Conservation (phyloP, 2,113 vertebrate genomes). For the Trichechus manatus region DNA sequence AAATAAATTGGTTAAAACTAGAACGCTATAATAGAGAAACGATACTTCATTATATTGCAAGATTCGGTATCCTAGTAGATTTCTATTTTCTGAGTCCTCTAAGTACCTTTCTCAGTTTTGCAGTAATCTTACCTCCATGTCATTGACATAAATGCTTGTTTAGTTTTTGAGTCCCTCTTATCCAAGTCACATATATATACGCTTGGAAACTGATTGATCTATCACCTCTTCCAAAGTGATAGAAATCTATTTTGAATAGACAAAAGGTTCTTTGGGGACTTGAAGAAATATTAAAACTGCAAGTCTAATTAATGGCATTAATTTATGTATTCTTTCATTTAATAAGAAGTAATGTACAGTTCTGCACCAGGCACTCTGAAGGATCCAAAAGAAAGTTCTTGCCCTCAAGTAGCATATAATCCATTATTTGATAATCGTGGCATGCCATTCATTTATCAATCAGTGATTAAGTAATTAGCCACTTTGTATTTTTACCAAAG, state of each 20-base stretch:
- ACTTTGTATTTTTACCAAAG: conserved; percentile 50
- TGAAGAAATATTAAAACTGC: conserved; percentile 31
- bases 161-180: background rate
- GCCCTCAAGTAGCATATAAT: background rate
- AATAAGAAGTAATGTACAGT: background rate
- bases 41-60: background rate
- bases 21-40: background rate
- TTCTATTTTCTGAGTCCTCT: conserved; percentile 1
- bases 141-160: background rate
- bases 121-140: background rate
- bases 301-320: background rate
- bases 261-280: background rate
- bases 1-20: conserved; percentile 21
- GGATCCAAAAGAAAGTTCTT: conserved; percentile 15
- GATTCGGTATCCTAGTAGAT: background rate
- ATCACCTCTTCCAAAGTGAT: background rate
- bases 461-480: background rate
- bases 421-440: background rate
- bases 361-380: conserved; percentile 20
- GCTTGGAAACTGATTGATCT: background rate
- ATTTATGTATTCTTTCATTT: conserved; percentile 13
- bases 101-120: background rate
- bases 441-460: background rate
- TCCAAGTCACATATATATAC: background rate
- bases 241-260: background rate